Base-by-base conservation (phyloP, 2,797 vertebrate genomes). In the Zalophus californianus region DNA sequence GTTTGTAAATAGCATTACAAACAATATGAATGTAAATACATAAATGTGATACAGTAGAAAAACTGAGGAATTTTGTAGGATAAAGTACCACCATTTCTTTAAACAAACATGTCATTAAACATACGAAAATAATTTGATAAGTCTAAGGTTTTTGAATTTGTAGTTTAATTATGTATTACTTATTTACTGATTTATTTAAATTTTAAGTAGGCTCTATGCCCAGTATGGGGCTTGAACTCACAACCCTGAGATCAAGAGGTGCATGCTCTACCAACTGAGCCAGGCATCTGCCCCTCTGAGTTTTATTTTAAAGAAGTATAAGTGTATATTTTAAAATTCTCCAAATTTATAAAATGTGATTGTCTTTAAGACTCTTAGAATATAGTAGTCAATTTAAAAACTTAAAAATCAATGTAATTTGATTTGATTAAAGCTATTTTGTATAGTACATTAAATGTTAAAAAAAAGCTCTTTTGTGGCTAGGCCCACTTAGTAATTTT, bases 41-140 rank as follows among this genome's bases (percentile, higher is more conserved):
- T 18, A 66, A 64, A 64, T 64, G 50, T 52, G 50, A 70, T 85
- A 78, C 0, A 86, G 44, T 73, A 95, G 38, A 88, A 79, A 89
- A 91, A 77, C 75, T 52, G 41, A 91, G 13, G 21, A 77, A 82
- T 79, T 93, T 91, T 83, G 38, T 89, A 77, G 75, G 32, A 54
- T 92, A 92, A 97, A 94, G 68, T 89, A 90, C 29, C 93, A 79
- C 11, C 16, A 4, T 96, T 92, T 97, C 56, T 94, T 91, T 96
- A 94, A 91, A 48, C 20, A 96, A 83, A 38, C 56, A 62, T 75
- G 38, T 82, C 72, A 60, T 58, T 87, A 44, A 91, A 70, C 41
- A 66, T 60, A 41, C 15, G 78, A 91, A 93, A 86, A 91, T 95
- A 93, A 66, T 79, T 92, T 78, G 70, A 86, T 90, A 92, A 91